phyloP scores from a whole-genome alignment of 1,140 invertebrate genomes.

The Globodera rostochiensis region DNA sequence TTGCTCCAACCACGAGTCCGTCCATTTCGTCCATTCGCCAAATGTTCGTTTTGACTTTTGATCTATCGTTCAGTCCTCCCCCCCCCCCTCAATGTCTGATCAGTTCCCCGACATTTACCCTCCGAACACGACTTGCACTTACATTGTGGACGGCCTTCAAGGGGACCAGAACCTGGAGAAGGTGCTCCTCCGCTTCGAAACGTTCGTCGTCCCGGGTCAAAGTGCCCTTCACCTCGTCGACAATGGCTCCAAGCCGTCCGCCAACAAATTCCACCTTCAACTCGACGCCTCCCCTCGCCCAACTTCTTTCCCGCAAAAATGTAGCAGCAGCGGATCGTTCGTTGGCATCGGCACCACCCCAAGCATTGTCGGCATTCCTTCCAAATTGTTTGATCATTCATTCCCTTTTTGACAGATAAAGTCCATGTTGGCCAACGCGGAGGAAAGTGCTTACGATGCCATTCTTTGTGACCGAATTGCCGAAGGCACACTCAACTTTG shows the following conservation, averaged over 20 bases:
- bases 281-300: not conserved
- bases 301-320: not conserved
- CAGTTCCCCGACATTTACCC: constrained; percentile 61
- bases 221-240: constrained; percentile 9
- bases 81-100: constrained; percentile 15
- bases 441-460: constrained; percentile 58
- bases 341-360: constrained; percentile 54
- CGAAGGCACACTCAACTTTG: constrained; percentile 31
- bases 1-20: constrained; percentile 57
- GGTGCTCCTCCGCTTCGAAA: constrained; percentile 60
- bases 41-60: constrained; percentile 35
- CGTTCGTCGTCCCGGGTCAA: constrained; percentile 48
- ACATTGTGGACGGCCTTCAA: constrained; percentile 63
- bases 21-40: constrained; percentile 60
- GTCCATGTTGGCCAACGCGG: constrained; percentile 56
- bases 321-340: constrained; percentile 41
- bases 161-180: constrained; percentile 65
- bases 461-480: constrained; percentile 55
- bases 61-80: constrained; percentile 12
- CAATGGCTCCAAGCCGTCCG: constrained; percentile 17
- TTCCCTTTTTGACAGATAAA: constrained; percentile 41
- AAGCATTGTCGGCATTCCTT: constrained; percentile 17
- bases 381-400: not conserved
- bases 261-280: not conserved
- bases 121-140: constrained; percentile 63